Evolutionary conservation across 2,888 invertebrate genomes (phyloP).

Genomic region (Invenusta paracnida): DNA sequence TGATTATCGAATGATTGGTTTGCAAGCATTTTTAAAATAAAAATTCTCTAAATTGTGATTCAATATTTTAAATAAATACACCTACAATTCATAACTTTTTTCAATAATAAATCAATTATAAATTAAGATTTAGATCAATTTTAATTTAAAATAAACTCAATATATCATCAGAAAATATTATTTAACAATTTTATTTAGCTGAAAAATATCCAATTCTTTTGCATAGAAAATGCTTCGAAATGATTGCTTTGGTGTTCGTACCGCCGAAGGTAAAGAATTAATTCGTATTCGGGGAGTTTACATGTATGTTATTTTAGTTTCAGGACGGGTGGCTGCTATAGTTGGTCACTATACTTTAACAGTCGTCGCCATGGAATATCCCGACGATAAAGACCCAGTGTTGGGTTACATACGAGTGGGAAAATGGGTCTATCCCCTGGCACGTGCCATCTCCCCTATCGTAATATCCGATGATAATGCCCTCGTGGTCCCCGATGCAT

Average conservation of each 20-base stretch:
- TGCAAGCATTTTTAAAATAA: too few relatives aligned
- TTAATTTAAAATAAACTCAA: too few relatives aligned
- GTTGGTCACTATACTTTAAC: not conserved
- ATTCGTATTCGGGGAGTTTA: slow-evolving; percentile 10
- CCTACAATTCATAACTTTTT: too few relatives aligned
- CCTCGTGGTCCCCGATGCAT: slow-evolving; percentile 21
- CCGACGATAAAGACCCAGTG: not conserved
- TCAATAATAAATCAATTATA: too few relatives aligned
- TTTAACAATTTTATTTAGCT: too few relatives aligned
- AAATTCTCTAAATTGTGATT: too few relatives aligned
- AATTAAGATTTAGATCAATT: too few relatives aligned
- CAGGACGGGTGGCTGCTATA: not conserved
- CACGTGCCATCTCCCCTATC: not conserved
- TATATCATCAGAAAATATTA: too few relatives aligned
- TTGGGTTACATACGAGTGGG: not conserved
- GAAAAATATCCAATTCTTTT: too few relatives aligned
- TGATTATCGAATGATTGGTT: too few relatives aligned
- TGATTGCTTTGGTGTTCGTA: not conserved
- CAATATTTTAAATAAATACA: too few relatives aligned
- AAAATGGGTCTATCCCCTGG: slow-evolving; percentile 36
- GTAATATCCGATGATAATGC: not conserved
- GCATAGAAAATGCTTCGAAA: not conserved
- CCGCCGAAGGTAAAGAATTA: not conserved
- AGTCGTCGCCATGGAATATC: slow-evolving; percentile 5
- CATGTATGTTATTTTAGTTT: slow-evolving; percentile 7